Conservation (phyloP, 1,140 invertebrate species). For the Pseudomyrmex sp. region DNA sequence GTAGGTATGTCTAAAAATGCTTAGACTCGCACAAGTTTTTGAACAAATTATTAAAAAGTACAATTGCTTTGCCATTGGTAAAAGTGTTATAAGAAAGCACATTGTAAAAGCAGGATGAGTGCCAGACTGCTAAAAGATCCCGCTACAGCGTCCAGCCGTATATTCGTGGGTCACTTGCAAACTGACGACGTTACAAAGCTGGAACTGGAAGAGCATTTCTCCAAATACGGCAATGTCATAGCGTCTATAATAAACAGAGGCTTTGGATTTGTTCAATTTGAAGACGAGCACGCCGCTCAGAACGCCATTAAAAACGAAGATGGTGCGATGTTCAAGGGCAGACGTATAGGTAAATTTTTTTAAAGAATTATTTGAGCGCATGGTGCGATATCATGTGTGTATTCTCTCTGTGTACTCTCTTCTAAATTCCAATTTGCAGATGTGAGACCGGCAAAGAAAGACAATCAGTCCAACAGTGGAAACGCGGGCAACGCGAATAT, state of each 20-base stretch:
- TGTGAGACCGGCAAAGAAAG: constrained; percentile 86
- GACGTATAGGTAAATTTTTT: constrained; percentile 82
- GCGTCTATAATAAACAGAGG: constrained; percentile 91
- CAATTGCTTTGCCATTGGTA: too few species aligned
- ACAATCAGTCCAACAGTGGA: constrained; percentile 74
- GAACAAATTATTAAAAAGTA: too few species aligned
- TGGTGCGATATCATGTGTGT: not conserved
- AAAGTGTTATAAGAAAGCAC: too few species aligned
- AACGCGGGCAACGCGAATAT: constrained; percentile 61
- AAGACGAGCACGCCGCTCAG: constrained; percentile 89
- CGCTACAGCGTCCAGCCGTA: constrained; percentile 88
- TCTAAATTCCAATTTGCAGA: constrained; percentile 79
- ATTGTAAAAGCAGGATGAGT: constrained; percentile 73
- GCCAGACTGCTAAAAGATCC: constrained; percentile 88
- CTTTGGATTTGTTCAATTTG: constrained; percentile 95
- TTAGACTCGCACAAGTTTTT: too few species aligned
- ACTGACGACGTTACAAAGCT: constrained; percentile 88
- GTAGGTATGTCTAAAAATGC: too few species aligned
- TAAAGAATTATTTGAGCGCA: not conserved
- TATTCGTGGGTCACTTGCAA: constrained; percentile 91
- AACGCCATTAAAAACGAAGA: constrained; percentile 90
- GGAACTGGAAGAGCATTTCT: constrained; percentile 91
- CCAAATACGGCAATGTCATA: constrained; percentile 89
- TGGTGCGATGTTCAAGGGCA: constrained; percentile 89
- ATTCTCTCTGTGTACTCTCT: too few species aligned